Percentiles rank a stretch among this genome's conserved stretches.
These are phyloP conservation scores for Syrista parreyssii DNA, from an alignment of 2,888 invertebrate genomes.

Conservation along the genomic window DNA sequence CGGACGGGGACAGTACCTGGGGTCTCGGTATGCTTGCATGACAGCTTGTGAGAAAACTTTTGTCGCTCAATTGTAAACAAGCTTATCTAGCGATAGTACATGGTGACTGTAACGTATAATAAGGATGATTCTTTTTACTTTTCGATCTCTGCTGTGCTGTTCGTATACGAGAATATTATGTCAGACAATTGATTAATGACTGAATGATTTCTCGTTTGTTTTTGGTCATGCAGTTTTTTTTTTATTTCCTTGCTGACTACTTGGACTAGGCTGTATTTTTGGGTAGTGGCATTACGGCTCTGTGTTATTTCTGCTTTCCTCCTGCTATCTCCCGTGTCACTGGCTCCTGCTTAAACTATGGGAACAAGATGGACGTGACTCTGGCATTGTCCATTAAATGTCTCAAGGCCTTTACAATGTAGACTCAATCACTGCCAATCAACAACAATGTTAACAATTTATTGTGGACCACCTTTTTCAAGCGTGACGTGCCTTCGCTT, in stretches of 20 bases:
- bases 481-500: background rate
- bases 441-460: slow-evolving; percentile 48
- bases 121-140: background rate
- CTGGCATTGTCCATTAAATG: slow-evolving; percentile 16
- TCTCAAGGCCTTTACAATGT: slow-evolving; percentile 59
- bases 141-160: too few relatives aligned
- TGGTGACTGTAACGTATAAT: background rate
- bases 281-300: background rate
- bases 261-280: background rate
- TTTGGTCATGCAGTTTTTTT: background rate
- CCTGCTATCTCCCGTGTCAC: slow-evolving; percentile 21
- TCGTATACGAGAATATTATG: background rate
- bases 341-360: background rate
- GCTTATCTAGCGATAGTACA: background rate
- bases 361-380: background rate
- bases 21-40: background rate
- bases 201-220: background rate
- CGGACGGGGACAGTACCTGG: background rate
- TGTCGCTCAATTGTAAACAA: background rate
- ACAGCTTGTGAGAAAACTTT: background rate
- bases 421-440: slow-evolving; percentile 57
- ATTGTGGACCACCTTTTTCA: slow-evolving; percentile 33
- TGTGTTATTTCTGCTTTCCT: slow-evolving; percentile 32
- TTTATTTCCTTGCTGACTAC: background rate
- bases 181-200: background rate